Base-by-base conservation (phyloP, 2,888 invertebrate genomes). In the Phortica okadai region DNA sequence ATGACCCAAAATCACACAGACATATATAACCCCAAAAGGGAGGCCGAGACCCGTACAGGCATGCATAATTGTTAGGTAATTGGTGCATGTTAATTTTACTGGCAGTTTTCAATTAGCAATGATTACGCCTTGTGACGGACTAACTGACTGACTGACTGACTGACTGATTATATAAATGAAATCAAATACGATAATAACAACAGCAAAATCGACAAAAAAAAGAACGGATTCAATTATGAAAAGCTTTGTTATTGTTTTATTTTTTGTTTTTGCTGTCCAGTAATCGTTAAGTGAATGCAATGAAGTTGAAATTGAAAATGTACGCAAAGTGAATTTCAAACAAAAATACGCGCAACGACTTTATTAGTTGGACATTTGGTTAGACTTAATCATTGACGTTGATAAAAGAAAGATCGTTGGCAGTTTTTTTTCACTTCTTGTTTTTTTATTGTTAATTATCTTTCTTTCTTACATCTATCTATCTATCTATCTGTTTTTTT, bases 31-130 rank as follows among this genome's bases (percentile, higher is more conserved):
- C 44, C 67, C n/a, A 33, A 67, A 44, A 44, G 44, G 67, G 44
- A 42, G 6, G 14, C 8, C 14, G 50, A 14, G 8, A 14, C 50
- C 50, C 8, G 50, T 8, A 8, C 14, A 16, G 16, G 41, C 70
- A 25, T 72, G 70, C 70, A 72, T 72, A 72, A 72, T 72, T 72
- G 33, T 54, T 72, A 54, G 70, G 56, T 72, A 72, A 72, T 72
- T 72, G 70, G 54, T 54, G 21, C 67, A 67, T 67, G 42, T 41
- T 44, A 67, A 50, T 50, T 50, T 50, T 64, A 10, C 25, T 64
- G 69, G 45, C 69, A 45, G 16, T 45, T 69, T 69, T 45, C 69
- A 69, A 69, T 69, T 69, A 69, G 69, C 42, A 16, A 69, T 50
- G 21, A 69, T 69, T 50, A 45, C 16, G 45, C n/a, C 8, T 44